Conservation (phyloP, 2,797 vertebrate genomes). For the Saxicola maurus region DNA sequence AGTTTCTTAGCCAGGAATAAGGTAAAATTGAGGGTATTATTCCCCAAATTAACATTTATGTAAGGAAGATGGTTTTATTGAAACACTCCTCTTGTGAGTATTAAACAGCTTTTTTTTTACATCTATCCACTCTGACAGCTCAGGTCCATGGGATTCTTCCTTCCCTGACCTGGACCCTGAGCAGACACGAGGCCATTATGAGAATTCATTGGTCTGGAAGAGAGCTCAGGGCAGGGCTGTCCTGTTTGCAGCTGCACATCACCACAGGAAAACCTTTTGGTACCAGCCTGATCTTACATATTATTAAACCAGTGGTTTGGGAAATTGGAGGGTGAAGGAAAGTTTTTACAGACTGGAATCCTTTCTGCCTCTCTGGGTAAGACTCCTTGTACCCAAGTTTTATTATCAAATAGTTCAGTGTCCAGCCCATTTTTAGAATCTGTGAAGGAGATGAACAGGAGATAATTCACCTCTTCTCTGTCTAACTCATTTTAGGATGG, state of each 20-base stretch:
- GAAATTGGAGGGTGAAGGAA: background rate
- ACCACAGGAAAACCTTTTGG: background rate
- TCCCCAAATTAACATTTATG: background rate
- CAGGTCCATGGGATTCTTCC: background rate
- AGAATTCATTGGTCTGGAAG: background rate
- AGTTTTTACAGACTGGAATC: background rate
- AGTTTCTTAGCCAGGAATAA: background rate
- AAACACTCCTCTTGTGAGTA: background rate
- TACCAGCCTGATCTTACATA: background rate
- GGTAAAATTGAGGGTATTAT: background rate
- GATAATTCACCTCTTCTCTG: background rate
- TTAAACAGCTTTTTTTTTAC: background rate
- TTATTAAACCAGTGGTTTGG: background rate
- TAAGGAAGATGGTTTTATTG: background rate
- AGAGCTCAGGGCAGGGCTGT: background rate
- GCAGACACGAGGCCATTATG: background rate
- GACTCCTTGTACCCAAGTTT: background rate
- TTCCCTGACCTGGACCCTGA: background rate
- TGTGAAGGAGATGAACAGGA: background rate
- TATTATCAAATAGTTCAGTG: background rate
- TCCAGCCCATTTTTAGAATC: background rate
- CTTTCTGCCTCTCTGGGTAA: background rate
- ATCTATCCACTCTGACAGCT: background rate
- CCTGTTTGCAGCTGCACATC: background rate
- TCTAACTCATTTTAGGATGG: background rate